Percentiles rank a stretch among this genome's conserved stretches.
Evolutionary conservation across 2,888 invertebrate genomes (phyloP).

Genomic region (Lottia gigantea): DNA sequence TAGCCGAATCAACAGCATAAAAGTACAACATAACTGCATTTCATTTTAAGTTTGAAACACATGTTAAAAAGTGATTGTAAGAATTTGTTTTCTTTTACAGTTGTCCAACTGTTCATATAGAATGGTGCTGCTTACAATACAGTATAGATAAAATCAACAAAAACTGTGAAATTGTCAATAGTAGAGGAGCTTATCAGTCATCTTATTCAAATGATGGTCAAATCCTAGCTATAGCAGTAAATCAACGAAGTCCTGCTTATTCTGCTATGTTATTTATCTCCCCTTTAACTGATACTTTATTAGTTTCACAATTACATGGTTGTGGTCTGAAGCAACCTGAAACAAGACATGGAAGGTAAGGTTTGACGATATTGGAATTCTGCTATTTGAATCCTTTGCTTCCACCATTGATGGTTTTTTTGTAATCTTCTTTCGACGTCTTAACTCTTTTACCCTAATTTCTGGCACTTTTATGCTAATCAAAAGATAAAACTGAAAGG

Average conservation of each 20-base stretch:
- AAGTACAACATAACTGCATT: too few relatives aligned
- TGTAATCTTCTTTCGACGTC: neutral
- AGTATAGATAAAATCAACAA: conserved; percentile 48
- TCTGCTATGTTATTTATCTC: conserved; percentile 61
- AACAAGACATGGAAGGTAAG: conserved; percentile 41
- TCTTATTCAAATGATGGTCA: conserved; percentile 58
- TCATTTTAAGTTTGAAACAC: too few relatives aligned
- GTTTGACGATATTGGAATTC: neutral
- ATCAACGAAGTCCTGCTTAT: conserved; percentile 53
- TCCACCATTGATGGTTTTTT: neutral
- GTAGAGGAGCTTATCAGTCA: conserved; percentile 51
- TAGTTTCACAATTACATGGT: conserved; percentile 52
- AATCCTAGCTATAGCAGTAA: conserved; percentile 62
- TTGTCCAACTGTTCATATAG: conserved; percentile 40
- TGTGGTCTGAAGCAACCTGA: conserved; percentile 46
- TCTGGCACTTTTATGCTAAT: too few relatives aligned
- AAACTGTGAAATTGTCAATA: conserved; percentile 47
- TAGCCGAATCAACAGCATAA: too few relatives aligned
- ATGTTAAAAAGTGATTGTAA: too few relatives aligned
- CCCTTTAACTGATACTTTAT: conserved; percentile 55
- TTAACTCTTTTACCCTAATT: too few relatives aligned
- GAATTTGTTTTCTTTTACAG: conserved; percentile 27
- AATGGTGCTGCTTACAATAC: conserved; percentile 53
- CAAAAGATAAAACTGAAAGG: too few relatives aligned
- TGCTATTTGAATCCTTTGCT: neutral